These are phyloP conservation scores for Pasiphila rectangulata DNA, from an alignment of 2,888 invertebrate species.

Conservation along the genomic window DNA sequence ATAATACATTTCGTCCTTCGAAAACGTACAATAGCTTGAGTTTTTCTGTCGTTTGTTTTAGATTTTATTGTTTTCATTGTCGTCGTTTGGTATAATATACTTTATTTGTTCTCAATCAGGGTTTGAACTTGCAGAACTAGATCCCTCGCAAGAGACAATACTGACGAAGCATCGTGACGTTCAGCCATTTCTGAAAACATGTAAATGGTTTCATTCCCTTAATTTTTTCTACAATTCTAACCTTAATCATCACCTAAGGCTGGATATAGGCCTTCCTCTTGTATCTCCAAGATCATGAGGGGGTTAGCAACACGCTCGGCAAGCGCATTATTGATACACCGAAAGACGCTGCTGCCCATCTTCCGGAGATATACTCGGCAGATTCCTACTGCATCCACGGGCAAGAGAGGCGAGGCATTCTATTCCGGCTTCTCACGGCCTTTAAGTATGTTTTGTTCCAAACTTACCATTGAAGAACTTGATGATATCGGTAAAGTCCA, in stretches of 20 bases:
- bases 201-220: neutral
- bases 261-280: too few relatives aligned
- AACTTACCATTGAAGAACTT: conserved; percentile 96
- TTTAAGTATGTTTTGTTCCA: neutral
- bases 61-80: too few relatives aligned
- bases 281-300: too few relatives aligned
- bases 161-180: conserved; percentile 91
- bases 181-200: conserved; percentile 96
- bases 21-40: neutral
- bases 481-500: conserved; percentile 99
- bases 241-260: too few relatives aligned
- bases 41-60: neutral
- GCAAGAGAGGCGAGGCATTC: too few relatives aligned
- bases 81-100: conserved; percentile 26
- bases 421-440: too few relatives aligned
- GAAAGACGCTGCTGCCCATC: too few relatives aligned
- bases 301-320: too few relatives aligned
- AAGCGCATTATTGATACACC: too few relatives aligned
- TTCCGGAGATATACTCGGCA: too few relatives aligned
- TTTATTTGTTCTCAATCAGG: conserved; percentile 94
- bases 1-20: neutral
- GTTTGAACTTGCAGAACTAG: conserved; percentile 94
- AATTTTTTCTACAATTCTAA: too few relatives aligned
- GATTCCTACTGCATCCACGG: too few relatives aligned
- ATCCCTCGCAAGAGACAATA: conserved; percentile 91